Evolutionary conservation across 2,797 vertebrate species (phyloP).

Genomic region (Sebastes hubbsi): DNA sequence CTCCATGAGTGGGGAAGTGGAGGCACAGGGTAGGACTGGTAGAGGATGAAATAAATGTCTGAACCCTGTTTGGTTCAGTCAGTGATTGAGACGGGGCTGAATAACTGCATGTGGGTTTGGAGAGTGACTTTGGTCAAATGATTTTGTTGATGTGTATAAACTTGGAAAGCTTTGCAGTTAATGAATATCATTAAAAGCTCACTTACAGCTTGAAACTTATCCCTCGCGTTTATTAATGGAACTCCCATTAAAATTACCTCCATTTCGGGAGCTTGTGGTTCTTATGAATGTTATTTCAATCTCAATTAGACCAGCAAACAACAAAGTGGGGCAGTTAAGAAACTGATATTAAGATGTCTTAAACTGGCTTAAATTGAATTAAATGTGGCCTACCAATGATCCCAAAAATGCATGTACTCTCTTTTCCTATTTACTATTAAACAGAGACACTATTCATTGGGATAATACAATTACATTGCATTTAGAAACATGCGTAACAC

Average conservation of each 20-base stretch:
- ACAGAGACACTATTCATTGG: not conserved
- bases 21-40: slow-evolving; percentile 17
- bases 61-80: slow-evolving; percentile 38
- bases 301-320: slow-evolving; percentile 14
- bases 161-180: not conserved
- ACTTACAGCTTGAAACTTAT: not conserved
- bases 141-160: not conserved
- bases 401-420: slow-evolving; percentile 2
- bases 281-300: slow-evolving; percentile 13
- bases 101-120: not conserved
- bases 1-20: slow-evolving; percentile 34
- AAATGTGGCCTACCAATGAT: not conserved
- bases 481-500: not conserved
- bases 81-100: not conserved
- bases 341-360: slow-evolving; percentile 17
- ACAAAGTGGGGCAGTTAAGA: not conserved
- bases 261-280: not conserved
- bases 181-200: not conserved
- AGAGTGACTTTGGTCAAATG: not conserved
- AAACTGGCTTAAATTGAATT: slow-evolving; percentile 4
- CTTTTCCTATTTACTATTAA: not conserved
- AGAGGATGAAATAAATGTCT: slow-evolving; percentile 42
- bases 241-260: not conserved
- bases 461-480: not conserved
- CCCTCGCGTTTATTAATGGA: not conserved